Conservation (phyloP, 1,140 invertebrate species). For the Ceratoteleas bidentatus region DNA sequence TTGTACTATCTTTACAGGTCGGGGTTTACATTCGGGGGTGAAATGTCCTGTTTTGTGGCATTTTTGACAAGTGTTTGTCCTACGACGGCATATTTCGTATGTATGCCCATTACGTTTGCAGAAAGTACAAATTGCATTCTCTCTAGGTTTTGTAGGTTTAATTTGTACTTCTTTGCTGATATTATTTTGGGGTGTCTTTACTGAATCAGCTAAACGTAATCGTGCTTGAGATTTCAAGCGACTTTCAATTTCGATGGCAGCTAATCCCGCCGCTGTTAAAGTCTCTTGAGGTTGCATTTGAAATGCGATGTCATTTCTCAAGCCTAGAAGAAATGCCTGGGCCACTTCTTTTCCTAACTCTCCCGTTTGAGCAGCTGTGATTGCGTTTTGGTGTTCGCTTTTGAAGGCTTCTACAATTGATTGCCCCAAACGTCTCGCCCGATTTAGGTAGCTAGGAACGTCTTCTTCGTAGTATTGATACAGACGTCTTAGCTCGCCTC, state of each 20-base stretch:
- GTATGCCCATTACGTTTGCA: constrained; percentile 14
- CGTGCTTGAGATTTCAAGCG: neutral
- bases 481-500: constrained; percentile 3
- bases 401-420: constrained; percentile 5
- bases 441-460: constrained; percentile 5
- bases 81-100: neutral
- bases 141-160: too few relatives aligned
- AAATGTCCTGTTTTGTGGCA: constrained; percentile 10
- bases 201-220: neutral
- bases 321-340: constrained; percentile 6
- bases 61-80: neutral
- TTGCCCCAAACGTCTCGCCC: neutral
- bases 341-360: constrained; percentile 12
- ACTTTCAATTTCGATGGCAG: neutral
- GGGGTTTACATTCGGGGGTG: neutral
- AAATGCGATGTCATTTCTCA: neutral
- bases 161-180: too few relatives aligned
- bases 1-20: neutral
- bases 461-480: constrained; percentile 18
- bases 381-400: neutral
- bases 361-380: neutral
- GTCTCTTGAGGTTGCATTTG: neutral
- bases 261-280: neutral
- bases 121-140: too few relatives aligned
- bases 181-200: too few relatives aligned